A percentile compares a stretch with the other conserved stretches of the same genome.
Conservation (phyloP, 1,140 invertebrate genomes). For the Coenobita brevimanus region DNA sequence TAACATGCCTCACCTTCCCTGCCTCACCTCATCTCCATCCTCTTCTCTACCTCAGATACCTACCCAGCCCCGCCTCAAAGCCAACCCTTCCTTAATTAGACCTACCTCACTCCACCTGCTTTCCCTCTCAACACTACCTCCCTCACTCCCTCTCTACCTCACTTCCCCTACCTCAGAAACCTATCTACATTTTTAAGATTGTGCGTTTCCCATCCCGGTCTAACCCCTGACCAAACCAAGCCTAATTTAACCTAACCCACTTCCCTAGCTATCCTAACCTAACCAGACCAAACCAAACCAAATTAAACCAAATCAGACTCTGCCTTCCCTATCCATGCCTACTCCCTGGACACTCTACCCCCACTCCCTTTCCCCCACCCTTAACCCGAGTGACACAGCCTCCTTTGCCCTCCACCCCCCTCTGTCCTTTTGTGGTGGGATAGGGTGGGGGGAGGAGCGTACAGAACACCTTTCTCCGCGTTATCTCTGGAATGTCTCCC, state of each 20-base stretch:
- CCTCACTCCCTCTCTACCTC: too few relatives aligned
- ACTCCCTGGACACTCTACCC: slow-evolving; percentile 13
- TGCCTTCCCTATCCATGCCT: not conserved
- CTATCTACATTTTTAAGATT: not conserved
- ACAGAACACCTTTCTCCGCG: too few relatives aligned
- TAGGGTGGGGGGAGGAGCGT: too few relatives aligned
- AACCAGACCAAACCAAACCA: not conserved
- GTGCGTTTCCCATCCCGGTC: not conserved
- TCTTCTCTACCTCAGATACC: too few relatives aligned
- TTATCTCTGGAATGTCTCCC: too few relatives aligned
- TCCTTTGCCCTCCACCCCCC: not conserved
- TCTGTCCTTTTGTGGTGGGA: not conserved
- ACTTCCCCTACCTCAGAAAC: too few relatives aligned
- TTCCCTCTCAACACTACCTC: too few relatives aligned
- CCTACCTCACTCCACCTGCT: too few relatives aligned
- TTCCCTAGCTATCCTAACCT: not conserved
- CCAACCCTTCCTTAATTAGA: too few relatives aligned
- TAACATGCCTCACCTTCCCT: too few relatives aligned
- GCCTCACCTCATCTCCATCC: too few relatives aligned
- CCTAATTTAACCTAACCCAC: not conserved
- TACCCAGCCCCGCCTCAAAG: too few relatives aligned
- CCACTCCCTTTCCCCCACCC: not conserved
- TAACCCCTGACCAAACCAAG: not conserved
- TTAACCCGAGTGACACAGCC: not conserved
- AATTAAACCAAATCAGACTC: not conserved